phyloP scores from a whole-genome alignment of 1,140 invertebrate genomes.

The Ooceraea biroi region DNA sequence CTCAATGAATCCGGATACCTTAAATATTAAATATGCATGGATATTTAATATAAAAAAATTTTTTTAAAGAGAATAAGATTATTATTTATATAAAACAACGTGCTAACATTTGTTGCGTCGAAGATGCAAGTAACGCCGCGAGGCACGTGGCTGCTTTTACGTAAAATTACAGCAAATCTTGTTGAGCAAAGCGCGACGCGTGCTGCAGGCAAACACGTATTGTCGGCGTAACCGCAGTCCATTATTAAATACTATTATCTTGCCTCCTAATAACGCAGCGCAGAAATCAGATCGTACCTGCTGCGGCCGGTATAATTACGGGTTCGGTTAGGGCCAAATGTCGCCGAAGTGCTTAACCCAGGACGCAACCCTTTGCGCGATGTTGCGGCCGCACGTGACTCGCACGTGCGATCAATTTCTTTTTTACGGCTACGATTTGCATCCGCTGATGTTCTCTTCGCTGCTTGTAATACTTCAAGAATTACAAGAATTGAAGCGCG shows the following conservation, averaged over 20 bases:
- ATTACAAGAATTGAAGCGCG: not conserved
- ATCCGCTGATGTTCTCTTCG: constrained; percentile 19
- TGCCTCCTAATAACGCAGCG: constrained; percentile 53
- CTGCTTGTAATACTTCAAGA: not conserved
- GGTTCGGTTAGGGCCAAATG: constrained; percentile 73
- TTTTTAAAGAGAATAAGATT: constrained; percentile 4
- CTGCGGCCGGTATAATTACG: constrained; percentile 69
- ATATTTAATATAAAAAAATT: not conserved
- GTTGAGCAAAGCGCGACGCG: constrained; percentile 7
- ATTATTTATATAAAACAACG: not conserved
- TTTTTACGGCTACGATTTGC: constrained; percentile 51
- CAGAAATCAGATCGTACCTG: constrained; percentile 71
- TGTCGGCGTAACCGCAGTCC: not conserved
- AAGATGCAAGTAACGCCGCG: too few species aligned
- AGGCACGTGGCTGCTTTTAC: not conserved
- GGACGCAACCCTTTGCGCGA: constrained; percentile 65
- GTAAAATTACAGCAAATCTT: constrained; percentile 11
- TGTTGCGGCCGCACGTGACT: constrained; percentile 72
- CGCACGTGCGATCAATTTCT: constrained; percentile 76
- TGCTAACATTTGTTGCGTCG: too few species aligned
- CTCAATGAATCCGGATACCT: not conserved
- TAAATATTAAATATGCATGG: not conserved
- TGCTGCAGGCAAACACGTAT: constrained; percentile 55
- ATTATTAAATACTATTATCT: constrained; percentile 62
- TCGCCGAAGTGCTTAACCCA: constrained; percentile 75